Conservation (phyloP, 2,113 vertebrate genomes). For the Pholis gunnellus region DNA sequence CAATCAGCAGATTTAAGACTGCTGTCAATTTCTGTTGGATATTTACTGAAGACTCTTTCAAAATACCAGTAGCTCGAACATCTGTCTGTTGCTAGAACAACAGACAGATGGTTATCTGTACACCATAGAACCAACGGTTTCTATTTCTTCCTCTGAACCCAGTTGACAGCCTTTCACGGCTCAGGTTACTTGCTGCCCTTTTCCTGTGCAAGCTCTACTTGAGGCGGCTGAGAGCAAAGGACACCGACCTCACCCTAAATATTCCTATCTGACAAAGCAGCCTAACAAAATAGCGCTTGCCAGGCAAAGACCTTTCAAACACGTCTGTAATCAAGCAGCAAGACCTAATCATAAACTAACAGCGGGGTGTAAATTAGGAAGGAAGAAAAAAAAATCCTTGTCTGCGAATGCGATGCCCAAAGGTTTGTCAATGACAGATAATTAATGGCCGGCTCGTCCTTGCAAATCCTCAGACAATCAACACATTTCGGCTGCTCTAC, state of each 20-base stretch:
- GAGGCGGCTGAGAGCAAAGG: conserved; percentile 55
- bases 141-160: conserved; percentile 26
- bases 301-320: conserved; percentile 52
- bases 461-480: conserved; percentile 39
- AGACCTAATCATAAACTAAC: conserved; percentile 60
- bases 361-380: conserved; percentile 47
- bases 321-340: conserved; percentile 64
- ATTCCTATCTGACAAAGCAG: conserved; percentile 59
- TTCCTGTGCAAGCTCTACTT: conserved; percentile 47
- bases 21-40: not conserved
- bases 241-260: conserved; percentile 28
- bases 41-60: not conserved
- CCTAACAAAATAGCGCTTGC: conserved; percentile 63
- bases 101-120: not conserved
- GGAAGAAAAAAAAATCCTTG: conserved; percentile 33
- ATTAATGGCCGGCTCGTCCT: conserved; percentile 38
- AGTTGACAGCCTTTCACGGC: conserved; percentile 54
- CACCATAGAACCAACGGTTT: conserved; percentile 15
- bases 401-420: conserved; percentile 37
- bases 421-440: conserved; percentile 58
- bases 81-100: too few species aligned
- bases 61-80: not conserved
- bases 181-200: conserved; percentile 55
- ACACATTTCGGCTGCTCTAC: conserved; percentile 31
- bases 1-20: not conserved